Evolutionary conservation across 2,113 vertebrate species (phyloP).

Genomic region (Oceanodroma tethys): DNA sequence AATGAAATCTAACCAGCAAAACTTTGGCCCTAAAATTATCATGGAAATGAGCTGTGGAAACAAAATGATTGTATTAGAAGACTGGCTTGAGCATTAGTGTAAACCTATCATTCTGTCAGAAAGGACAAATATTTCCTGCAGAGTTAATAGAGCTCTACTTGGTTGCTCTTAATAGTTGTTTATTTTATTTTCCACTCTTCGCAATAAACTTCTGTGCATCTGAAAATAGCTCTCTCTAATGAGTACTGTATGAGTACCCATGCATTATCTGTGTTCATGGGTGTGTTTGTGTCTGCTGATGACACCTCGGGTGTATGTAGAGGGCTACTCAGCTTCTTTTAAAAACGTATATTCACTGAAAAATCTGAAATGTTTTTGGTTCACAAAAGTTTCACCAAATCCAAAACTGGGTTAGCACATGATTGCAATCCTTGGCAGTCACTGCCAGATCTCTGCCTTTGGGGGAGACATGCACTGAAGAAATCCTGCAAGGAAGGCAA

Average conservation of each 20-base stretch:
- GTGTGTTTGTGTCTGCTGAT: background rate
- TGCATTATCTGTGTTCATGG: background rate
- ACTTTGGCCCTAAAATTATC: background rate
- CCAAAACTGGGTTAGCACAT: background rate
- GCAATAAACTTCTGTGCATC: constrained; percentile 15
- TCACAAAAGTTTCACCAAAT: background rate
- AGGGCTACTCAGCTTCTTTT: background rate
- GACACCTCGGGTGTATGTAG: background rate
- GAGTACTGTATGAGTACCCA: background rate
- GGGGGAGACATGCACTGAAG: background rate
- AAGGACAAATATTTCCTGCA: constrained; percentile 11
- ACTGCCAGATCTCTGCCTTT: background rate
- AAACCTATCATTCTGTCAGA: background rate
- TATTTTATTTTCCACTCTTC: constrained; percentile 45
- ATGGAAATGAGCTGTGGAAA: background rate
- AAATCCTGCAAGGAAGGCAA: background rate
- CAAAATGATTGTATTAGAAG: background rate
- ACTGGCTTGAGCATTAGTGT: background rate
- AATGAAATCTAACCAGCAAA: background rate
- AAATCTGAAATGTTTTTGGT: background rate
- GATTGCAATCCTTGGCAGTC: background rate
- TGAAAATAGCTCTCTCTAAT: constrained; percentile 30
- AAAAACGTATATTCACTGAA: background rate
- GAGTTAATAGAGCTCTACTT: background rate
- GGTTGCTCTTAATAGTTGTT: constrained; percentile 20